Base-by-base conservation (phyloP, 2,888 invertebrate species). In the Adineta ricciae region DNA sequence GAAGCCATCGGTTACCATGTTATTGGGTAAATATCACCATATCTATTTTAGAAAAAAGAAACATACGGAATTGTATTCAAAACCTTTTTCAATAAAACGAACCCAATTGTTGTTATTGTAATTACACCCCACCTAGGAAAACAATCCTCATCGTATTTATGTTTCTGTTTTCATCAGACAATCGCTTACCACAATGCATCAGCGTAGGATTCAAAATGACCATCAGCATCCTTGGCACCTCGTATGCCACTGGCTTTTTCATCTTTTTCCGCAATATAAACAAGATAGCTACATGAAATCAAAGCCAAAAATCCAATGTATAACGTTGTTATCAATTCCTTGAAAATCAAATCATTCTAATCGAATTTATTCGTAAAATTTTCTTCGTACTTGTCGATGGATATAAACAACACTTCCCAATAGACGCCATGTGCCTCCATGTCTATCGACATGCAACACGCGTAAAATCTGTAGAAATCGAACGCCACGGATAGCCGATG, bases 241-340 rank as follows among this genome's bases (percentile, higher is more conserved):
- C 24, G 24, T 14, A 78, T 19, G n/a, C 24, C 14, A 36, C 24
- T 7, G 14, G 11, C 41, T 78, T 41, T 41, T 78, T 24, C 78
- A 89, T 94, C 95, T 92, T 96, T 95, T 92, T 96, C 96, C 89
- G 95, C 95, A 90, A 96, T 93, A 91, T 95, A 96, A 88, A 96
- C 92, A 87, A 92, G 92, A 87, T 92, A 92, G 32, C 91, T 92
- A 14, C 91, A 92, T 88, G 92, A 92, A 54, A 92, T 92, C 86
- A 92, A 90, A 46, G 91, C 92, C 38, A 92, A 89, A 87, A 92
- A 92, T 84, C 92, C 92, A 87, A 92, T 92, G 88, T 92, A 92
- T 86, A 92, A 88, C 21, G 92, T 92, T 27, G 92, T 92, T 86
- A 92, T 92, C 52, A 92, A 88, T 88, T 92, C 92, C 90, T 92